Percentiles rank a stretch among this genome's conserved stretches.
Evolutionary conservation across 2,113 vertebrate species (phyloP).

Genomic region (Callipepla squamata): DNA sequence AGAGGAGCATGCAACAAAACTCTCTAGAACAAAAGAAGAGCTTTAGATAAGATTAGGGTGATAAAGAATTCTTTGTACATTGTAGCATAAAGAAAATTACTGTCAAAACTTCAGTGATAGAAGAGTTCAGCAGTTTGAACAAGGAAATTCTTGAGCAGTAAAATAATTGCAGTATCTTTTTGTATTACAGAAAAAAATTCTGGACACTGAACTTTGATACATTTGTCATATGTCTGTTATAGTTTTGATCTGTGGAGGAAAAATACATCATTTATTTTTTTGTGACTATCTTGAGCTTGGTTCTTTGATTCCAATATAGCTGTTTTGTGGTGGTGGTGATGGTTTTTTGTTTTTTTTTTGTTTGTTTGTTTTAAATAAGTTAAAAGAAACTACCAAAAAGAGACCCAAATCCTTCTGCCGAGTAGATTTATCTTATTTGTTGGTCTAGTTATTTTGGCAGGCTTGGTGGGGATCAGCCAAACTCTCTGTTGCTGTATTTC

Average conservation of each 20-base stretch:
- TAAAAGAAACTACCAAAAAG: conserved; percentile 51
- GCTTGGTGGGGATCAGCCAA: not conserved
- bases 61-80: not conserved
- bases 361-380: not conserved
- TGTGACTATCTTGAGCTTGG: conserved; percentile 68
- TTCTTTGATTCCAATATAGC: conserved; percentile 44
- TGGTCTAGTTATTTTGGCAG: not conserved
- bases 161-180: conserved; percentile 38
- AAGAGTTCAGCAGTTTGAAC: conserved; percentile 20
- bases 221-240: conserved; percentile 62
- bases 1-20: conserved; percentile 87
- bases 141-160: not conserved
- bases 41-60: conserved; percentile 77
- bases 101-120: not conserved
- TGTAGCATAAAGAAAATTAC: conserved; percentile 46
- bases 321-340: not conserved
- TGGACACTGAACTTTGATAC: conserved; percentile 70
- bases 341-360: no score
- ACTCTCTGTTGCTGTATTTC: not conserved
- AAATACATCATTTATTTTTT: conserved; percentile 79
- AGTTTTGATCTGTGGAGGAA: conserved; percentile 70
- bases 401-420: not conserved
- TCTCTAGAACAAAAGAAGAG: conserved; percentile 86
- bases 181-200: conserved; percentile 51
- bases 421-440: conserved; percentile 19